Evolutionary conservation across 2,888 invertebrate genomes (phyloP).

Genomic region (Drosophila subquinaria): DNA sequence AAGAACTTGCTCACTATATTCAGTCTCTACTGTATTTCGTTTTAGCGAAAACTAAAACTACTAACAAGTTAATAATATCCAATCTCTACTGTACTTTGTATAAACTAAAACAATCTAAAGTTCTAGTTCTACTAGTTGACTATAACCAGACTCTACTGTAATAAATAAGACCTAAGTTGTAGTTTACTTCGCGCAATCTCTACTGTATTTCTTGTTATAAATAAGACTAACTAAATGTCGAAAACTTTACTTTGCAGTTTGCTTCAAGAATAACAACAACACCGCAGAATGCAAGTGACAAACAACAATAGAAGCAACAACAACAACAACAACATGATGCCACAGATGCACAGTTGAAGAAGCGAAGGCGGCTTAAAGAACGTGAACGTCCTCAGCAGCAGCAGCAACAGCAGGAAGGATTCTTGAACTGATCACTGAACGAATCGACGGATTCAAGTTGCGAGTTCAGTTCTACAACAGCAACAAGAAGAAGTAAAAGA

Average conservation of each 20-base stretch:
- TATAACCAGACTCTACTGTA: background rate
- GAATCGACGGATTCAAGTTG: background rate
- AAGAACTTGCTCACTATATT: background rate
- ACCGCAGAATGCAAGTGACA: slow-evolving; percentile 60
- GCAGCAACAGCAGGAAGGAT: no score
- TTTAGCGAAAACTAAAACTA: no score
- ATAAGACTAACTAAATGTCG: slow-evolving; percentile 33
- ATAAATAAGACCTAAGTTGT: slow-evolving; percentile 21
- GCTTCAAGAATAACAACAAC: slow-evolving; percentile 20
- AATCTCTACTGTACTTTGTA: background rate
- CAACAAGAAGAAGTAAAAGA: background rate
- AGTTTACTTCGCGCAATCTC: no score
- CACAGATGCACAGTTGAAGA: slow-evolving; percentile 45
- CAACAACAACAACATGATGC: slow-evolving; percentile 41
- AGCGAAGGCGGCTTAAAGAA: slow-evolving; percentile 45
- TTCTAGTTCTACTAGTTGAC: background rate
- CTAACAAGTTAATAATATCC: background rate
- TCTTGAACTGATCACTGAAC: background rate
- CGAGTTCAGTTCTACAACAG: background rate
- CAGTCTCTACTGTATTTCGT: background rate
- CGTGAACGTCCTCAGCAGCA: slow-evolving; percentile 40
- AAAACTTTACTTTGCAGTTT: slow-evolving; percentile 62
- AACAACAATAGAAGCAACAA: slow-evolving; percentile 33
- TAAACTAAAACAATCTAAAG: slow-evolving; percentile 40
- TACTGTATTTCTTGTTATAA: slow-evolving; percentile 21